A percentile compares a stretch with the other conserved stretches of the same genome.
Evolutionary conservation across 2,888 invertebrate genomes (phyloP).

Genomic region (Mesoligia furuncula): DNA sequence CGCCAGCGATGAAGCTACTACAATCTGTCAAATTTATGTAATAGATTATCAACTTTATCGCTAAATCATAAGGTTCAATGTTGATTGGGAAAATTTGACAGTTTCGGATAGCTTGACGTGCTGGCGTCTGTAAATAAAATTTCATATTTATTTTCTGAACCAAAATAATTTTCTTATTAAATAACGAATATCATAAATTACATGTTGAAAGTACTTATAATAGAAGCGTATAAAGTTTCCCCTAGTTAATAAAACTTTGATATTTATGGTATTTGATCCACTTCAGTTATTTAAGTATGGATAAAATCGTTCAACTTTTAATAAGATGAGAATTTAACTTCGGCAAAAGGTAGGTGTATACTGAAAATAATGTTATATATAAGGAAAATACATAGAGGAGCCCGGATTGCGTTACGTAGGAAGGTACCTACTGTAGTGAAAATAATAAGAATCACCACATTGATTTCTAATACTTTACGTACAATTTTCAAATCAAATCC

Average conservation of each 20-base stretch:
- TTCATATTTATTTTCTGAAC: constrained; percentile 7
- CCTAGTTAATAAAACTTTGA: constrained; percentile 56
- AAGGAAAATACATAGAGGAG: background rate
- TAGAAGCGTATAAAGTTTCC: constrained; percentile 45
- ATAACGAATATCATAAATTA: constrained; percentile 23
- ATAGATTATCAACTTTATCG: too few relatives aligned
- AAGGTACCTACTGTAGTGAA: background rate
- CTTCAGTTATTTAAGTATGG: constrained; percentile 53
- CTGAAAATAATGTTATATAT: constrained; percentile 29
- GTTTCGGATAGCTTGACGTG: too few relatives aligned
- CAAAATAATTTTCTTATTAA: constrained; percentile 21
- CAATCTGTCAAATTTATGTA: too few relatives aligned
- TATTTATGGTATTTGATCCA: constrained; percentile 63
- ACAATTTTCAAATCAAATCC: too few relatives aligned
- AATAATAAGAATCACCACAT: too few relatives aligned
- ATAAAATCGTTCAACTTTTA: constrained; percentile 60
- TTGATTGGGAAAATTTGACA: too few relatives aligned
- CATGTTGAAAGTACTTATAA: constrained; percentile 38
- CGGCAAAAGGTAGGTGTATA: background rate
- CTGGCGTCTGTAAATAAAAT: too few relatives aligned
- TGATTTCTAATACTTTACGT: too few relatives aligned
- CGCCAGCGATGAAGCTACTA: too few relatives aligned
- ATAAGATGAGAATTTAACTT: constrained; percentile 54
- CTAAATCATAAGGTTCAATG: too few relatives aligned
- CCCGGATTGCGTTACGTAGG: background rate